Percentiles rank a stretch among this genome's conserved stretches.
phyloP scores from a whole-genome alignment of 2,113 vertebrate species.

The Saccopteryx leptura region DNA sequence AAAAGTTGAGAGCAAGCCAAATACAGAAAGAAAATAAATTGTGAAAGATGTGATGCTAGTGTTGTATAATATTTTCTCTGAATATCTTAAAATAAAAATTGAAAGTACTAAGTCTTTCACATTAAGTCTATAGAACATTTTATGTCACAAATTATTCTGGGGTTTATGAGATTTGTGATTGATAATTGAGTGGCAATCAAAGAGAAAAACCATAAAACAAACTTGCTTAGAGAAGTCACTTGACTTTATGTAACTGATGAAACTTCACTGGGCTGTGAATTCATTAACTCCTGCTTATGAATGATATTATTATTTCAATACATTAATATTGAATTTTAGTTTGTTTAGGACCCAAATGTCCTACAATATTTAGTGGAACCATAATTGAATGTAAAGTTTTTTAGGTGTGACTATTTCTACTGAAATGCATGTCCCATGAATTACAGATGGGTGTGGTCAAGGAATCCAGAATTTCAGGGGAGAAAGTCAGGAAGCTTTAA shows the following conservation, averaged over 20 bases:
- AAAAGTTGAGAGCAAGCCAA: not conserved
- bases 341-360: not conserved
- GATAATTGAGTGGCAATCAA: not conserved
- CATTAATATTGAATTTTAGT: not conserved
- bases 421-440: not conserved
- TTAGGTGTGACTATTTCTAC: not conserved
- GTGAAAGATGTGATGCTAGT: not conserved
- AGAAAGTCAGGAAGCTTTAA: not conserved
- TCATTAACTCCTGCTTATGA: slow-evolving; percentile 3
- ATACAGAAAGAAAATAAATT: not conserved
- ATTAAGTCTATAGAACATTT: not conserved
- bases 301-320: not conserved
- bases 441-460: not conserved
- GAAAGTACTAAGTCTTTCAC: not conserved
- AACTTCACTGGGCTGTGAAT: not conserved
- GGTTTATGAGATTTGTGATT: not conserved
- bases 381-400: not conserved
- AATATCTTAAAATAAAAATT: slow-evolving; percentile 34
- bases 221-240: not conserved
- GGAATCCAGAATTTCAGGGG: not conserved
- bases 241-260: not conserved
- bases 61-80: not conserved
- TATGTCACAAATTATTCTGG: not conserved
- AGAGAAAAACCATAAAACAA: slow-evolving; percentile 48
- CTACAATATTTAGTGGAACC: not conserved